phyloP scores from a whole-genome alignment of 2,113 vertebrate species.

The Calonectris borealis region DNA sequence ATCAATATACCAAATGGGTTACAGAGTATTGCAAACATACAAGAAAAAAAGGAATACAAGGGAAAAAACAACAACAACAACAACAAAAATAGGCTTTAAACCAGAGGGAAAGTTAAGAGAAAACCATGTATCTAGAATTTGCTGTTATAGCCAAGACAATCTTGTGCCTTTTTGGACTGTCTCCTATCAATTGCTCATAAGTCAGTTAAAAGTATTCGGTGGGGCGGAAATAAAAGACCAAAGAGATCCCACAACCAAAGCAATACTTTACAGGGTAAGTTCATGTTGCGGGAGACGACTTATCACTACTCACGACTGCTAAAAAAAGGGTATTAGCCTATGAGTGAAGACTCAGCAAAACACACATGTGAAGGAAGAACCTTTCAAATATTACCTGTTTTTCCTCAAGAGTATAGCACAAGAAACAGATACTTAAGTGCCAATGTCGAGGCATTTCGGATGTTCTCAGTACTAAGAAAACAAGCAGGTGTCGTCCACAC shows the following conservation, averaged over 20 bases:
- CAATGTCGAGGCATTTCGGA: neutral
- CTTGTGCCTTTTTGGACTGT: neutral
- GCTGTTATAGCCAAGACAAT: neutral
- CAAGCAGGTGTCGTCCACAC: neutral
- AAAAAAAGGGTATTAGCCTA: neutral
- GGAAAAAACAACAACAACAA: too few relatives aligned
- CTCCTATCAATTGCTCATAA: too few relatives aligned
- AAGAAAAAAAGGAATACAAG: neutral
- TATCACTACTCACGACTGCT: accelerated
- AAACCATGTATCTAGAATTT: accelerated
- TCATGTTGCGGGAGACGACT: accelerated
- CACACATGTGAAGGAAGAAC: neutral
- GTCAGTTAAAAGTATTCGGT: neutral
- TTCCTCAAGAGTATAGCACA: neutral
- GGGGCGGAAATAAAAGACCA: neutral
- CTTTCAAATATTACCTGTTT: neutral
- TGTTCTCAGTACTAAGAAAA: neutral
- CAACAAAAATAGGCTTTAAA: neutral
- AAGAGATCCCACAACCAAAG: neutral
- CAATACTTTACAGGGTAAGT: neutral
- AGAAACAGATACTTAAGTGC: neutral
- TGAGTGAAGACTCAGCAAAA: neutral
- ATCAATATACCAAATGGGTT: neutral
- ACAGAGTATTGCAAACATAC: neutral
- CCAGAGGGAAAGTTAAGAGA: too few relatives aligned